A percentile compares a stretch with the other conserved stretches of the same genome.
phyloP scores from a whole-genome alignment of 2,113 vertebrate species.

The Axis porcinus region DNA sequence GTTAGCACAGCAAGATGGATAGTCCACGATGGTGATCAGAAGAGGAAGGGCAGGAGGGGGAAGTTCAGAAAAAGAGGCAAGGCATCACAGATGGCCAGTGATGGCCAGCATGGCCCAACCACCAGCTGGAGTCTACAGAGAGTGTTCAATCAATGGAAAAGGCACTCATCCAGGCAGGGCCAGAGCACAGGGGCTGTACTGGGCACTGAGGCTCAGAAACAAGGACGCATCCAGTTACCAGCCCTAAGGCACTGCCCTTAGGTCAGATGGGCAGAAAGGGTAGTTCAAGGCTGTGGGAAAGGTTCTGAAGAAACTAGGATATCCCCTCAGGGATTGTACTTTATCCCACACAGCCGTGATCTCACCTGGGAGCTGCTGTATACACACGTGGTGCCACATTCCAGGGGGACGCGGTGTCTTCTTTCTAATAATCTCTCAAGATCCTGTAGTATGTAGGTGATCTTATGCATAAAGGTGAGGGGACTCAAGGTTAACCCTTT shows the following conservation, averaged over 20 bases:
- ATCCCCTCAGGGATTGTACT: background rate
- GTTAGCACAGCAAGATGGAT: background rate
- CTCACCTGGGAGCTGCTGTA: background rate
- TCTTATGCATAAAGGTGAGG: background rate
- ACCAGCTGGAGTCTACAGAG: background rate
- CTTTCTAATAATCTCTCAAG: background rate
- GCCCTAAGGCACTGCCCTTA: background rate
- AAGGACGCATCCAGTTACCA: background rate
- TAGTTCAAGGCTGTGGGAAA: background rate
- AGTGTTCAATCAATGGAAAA: background rate
- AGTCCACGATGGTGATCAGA: background rate
- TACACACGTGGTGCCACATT: background rate
- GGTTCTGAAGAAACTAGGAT: background rate
- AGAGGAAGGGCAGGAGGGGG: background rate
- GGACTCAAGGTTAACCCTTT: background rate
- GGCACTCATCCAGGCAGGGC: background rate
- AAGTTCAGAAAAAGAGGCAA: background rate
- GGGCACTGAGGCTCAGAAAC: background rate
- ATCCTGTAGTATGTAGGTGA: background rate
- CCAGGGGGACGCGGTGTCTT: background rate
- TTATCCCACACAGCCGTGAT: too few species aligned
- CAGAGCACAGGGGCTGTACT: background rate
- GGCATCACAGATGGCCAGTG: background rate
- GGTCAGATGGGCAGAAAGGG: background rate
- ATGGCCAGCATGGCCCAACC: background rate